Percentiles rank a stretch among this genome's conserved stretches.
Evolutionary conservation across 1,140 invertebrate genomes (phyloP).

Genomic region (Zophobas morio): DNA sequence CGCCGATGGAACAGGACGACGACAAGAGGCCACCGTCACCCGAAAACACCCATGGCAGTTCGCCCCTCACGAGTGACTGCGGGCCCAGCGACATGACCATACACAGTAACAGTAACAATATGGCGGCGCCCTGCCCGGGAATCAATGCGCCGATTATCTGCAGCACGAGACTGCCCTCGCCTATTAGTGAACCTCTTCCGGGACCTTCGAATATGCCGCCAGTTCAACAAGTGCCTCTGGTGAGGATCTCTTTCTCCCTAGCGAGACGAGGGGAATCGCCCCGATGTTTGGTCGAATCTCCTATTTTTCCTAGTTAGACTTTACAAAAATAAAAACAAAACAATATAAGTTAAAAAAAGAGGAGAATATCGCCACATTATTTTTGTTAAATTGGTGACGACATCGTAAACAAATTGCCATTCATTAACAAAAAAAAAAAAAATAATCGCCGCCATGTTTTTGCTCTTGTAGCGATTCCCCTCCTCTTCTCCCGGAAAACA

Average conservation of each 20-base stretch:
- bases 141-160: constrained; percentile 49
- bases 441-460: too few relatives aligned
- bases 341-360: too few relatives aligned
- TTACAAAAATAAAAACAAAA: too few relatives aligned
- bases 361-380: too few relatives aligned
- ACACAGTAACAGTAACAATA: constrained; percentile 68
- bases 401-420: too few relatives aligned
- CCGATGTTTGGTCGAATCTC: too few relatives aligned
- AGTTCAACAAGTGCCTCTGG: constrained; percentile 89
- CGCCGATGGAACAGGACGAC: constrained; percentile 58
- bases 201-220: constrained; percentile 85
- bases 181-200: constrained; percentile 79
- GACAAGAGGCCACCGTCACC: constrained; percentile 56
- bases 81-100: constrained; percentile 73
- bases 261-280: too few relatives aligned
- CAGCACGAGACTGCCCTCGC: constrained; percentile 72
- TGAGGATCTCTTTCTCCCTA: constrained; percentile 67
- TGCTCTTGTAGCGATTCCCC: too few relatives aligned
- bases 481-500: too few relatives aligned
- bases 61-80: constrained; percentile 60
- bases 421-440: too few relatives aligned
- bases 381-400: too few relatives aligned
- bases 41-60: constrained; percentile 64
- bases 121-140: constrained; percentile 47
- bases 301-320: too few relatives aligned